Percentiles rank a stretch among this genome's conserved stretches.
Conservation (phyloP, 2,888 invertebrate genomes). For the Sphaerophoria rueppellii region DNA sequence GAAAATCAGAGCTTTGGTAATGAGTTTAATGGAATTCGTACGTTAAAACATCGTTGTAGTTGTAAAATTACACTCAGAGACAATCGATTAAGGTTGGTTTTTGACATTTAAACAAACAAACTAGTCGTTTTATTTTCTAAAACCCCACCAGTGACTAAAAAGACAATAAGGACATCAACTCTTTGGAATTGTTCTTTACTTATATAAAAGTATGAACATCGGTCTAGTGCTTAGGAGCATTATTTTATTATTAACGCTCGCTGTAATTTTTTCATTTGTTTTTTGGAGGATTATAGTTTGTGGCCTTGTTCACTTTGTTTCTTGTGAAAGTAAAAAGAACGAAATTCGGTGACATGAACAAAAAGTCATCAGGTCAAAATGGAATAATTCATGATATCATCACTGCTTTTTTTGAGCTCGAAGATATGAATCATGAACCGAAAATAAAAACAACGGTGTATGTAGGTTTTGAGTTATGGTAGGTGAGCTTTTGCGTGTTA, state of each 20-base stretch:
- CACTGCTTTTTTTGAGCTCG: conserved; percentile 14
- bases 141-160: no score
- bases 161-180: no score
- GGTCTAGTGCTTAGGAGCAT: no score
- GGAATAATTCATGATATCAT: conserved; percentile 10
- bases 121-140: no score
- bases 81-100: neutral
- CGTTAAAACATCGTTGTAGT: conserved; percentile 9
- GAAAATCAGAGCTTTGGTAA: conserved; percentile 30
- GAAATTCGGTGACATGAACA: conserved; percentile 4
- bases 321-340: conserved; percentile 1
- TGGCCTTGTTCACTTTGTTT: no score
- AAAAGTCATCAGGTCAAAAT: conserved; percentile 22
- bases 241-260: no score
- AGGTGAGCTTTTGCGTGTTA: conserved; percentile 1
- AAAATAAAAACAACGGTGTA: neutral
- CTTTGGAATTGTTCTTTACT: no score
- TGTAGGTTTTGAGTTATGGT: neutral
- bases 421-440: conserved; percentile 8
- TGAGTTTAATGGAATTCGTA: conserved; percentile 39
- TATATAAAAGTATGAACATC: no score
- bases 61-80: neutral
- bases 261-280: no score
- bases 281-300: no score
- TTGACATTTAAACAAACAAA: neutral